Conservation (phyloP, 2,888 invertebrate species). For the Drosophila fungiperda region DNA sequence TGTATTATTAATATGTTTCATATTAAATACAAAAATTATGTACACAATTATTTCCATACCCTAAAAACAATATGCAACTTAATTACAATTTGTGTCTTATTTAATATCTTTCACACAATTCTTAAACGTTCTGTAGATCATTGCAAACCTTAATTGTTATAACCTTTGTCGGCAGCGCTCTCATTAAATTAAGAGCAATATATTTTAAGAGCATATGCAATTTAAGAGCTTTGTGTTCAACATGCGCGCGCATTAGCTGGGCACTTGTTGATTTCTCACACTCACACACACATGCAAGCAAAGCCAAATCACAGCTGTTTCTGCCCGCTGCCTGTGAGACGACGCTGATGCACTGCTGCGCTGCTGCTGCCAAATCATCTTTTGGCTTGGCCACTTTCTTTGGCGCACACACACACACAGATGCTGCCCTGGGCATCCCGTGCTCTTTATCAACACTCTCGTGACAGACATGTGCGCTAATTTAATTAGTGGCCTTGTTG, state of each 20-base stretch:
- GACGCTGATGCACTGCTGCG: constrained; percentile 22
- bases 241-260: constrained; percentile 65
- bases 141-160: constrained; percentile 1
- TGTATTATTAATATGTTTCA: neutral
- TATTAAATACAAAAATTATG: neutral
- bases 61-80: neutral
- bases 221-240: constrained; percentile 18
- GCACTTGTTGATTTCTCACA: constrained; percentile 74
- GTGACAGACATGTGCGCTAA: constrained; percentile 68
- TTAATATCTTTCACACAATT: neutral
- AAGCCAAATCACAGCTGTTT: constrained; percentile 59
- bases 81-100: neutral
- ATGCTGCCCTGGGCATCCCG: constrained; percentile 5
- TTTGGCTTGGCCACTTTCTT: constrained; percentile 34
- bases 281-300: constrained; percentile 16
- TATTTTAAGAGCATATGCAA: constrained; percentile 32
- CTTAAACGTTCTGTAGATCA: neutral
- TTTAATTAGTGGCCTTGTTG: constrained; percentile 72
- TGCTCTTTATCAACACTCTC: constrained; percentile 34
- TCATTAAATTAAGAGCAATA: constrained; percentile 30
- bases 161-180: constrained; percentile 4
- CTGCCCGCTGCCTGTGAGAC: constrained; percentile 39
- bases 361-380: constrained; percentile 13
- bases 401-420: constrained; percentile 1
- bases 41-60: neutral